Evolutionary conservation across 2,888 invertebrate genomes (phyloP).

Genomic region (Megamerina dolium): DNA sequence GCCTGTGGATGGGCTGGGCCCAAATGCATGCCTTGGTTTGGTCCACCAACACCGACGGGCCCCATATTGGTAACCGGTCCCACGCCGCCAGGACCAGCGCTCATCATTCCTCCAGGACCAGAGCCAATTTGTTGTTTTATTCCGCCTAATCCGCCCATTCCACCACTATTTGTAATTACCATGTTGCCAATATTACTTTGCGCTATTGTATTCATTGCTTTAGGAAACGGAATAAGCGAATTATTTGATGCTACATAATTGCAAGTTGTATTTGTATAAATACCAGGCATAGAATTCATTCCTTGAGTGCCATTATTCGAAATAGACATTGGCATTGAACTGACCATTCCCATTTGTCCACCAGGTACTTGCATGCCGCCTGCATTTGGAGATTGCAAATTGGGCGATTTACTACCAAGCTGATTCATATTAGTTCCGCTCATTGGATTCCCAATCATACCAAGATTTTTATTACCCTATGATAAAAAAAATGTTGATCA

Average conservation of each 20-base stretch:
- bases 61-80: slow-evolving; percentile 56
- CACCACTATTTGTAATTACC: slow-evolving; percentile 73
- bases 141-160: slow-evolving; percentile 55
- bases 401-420: slow-evolving; percentile 76
- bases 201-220: slow-evolving; percentile 56
- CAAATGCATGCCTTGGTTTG: slow-evolving; percentile 45
- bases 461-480: slow-evolving; percentile 41
- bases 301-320: slow-evolving; percentile 67
- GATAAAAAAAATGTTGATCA: background rate
- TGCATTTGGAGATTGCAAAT: slow-evolving; percentile 78
- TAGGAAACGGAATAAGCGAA: background rate
- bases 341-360: slow-evolving; percentile 65
- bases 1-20: slow-evolving; percentile 51
- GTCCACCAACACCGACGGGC: slow-evolving; percentile 31
- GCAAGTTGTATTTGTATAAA: background rate
- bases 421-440: slow-evolving; percentile 57
- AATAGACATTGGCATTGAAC: slow-evolving; percentile 66
- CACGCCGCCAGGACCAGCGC: slow-evolving; percentile 56
- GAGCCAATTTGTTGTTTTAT: slow-evolving; percentile 67
- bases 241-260: background rate
- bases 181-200: slow-evolving; percentile 60
- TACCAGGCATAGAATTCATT: slow-evolving; percentile 68
- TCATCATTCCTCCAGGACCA: slow-evolving; percentile 58
- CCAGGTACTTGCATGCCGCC: slow-evolving; percentile 59
- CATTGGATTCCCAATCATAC: slow-evolving; percentile 56